Evolutionary conservation across 2,113 vertebrate genomes (phyloP).

Genomic region (Spea bombifrons): DNA sequence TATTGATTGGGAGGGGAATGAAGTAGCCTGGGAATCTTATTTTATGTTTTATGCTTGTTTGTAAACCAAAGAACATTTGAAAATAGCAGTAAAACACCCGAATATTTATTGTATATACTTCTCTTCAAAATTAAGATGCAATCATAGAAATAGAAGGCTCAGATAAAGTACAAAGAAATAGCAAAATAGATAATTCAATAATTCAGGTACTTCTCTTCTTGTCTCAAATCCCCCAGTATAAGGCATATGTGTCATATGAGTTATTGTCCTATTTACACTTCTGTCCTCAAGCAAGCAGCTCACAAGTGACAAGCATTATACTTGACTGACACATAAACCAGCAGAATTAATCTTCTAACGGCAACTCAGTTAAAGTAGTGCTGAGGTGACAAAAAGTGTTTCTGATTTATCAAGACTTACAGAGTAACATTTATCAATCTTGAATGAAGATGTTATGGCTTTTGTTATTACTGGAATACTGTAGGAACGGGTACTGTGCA

Average conservation of each 20-base stretch:
- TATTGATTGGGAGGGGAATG: too few relatives aligned
- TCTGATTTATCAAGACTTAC: slow-evolving; percentile 16
- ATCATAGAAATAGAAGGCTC: too few relatives aligned
- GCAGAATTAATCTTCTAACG: slow-evolving; percentile 33
- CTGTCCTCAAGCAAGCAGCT: slow-evolving; percentile 29
- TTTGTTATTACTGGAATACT: too few relatives aligned
- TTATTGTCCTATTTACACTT: slow-evolving; percentile 37
- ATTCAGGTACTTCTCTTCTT: background rate
- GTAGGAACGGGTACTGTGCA: too few relatives aligned
- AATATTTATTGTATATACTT: too few relatives aligned
- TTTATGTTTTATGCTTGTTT: too few relatives aligned
- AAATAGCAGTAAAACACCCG: too few relatives aligned
- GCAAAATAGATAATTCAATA: too few relatives aligned
- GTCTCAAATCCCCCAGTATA: slow-evolving; percentile 1
- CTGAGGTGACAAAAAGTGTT: slow-evolving; percentile 35
- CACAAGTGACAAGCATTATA: slow-evolving; percentile 41
- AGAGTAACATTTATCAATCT: slow-evolving; percentile 21
- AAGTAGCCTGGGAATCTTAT: too few relatives aligned
- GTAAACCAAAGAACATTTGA: too few relatives aligned
- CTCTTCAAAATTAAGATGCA: too few relatives aligned
- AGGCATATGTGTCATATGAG: slow-evolving; percentile 20
- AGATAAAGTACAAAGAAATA: too few relatives aligned
- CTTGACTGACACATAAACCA: slow-evolving; percentile 35
- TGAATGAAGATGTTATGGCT: background rate
- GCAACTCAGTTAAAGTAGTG: slow-evolving; percentile 36